Evolutionary conservation across 2,797 vertebrate genomes (phyloP).

Genomic region (Enteromius mattozi): DNA sequence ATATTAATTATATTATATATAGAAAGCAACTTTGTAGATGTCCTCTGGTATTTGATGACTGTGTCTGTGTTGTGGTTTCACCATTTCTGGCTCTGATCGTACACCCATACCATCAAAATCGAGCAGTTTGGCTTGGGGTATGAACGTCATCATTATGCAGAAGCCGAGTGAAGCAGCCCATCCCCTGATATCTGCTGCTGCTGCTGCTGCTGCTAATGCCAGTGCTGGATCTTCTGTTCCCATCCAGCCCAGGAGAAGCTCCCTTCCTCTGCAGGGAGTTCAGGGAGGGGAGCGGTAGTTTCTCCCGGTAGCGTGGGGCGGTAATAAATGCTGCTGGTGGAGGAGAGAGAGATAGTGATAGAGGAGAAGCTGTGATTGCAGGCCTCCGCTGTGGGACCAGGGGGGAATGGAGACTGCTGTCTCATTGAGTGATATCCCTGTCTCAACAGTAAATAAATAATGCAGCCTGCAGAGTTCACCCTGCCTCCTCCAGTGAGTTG

Average conservation of each 20-base stretch:
- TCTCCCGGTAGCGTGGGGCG: conserved; percentile 45
- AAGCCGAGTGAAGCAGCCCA: background rate
- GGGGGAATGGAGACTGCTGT: conserved; percentile 78
- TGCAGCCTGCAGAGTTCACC: conserved; percentile 59
- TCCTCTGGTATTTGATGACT: background rate
- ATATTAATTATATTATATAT: too few relatives aligned
- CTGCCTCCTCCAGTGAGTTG: conserved; percentile 72
- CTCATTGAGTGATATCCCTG: conserved; percentile 84
- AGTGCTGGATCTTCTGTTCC: conserved; percentile 28
- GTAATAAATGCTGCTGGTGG: conserved; percentile 60
- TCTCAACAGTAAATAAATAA: conserved; percentile 83
- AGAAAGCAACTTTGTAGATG: background rate
- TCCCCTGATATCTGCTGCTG: conserved; percentile 22
- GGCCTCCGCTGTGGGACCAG: conserved; percentile 75
- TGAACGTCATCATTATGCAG: background rate
- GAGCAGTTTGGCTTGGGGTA: background rate
- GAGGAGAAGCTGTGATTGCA: conserved; percentile 60
- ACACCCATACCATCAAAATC: background rate
- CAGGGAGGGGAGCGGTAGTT: conserved; percentile 20
- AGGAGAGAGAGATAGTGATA: conserved; percentile 40
- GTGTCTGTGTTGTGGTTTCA: conserved; percentile 4
- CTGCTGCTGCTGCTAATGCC: conserved; percentile 28
- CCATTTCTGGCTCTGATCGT: background rate
- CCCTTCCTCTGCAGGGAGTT: conserved; percentile 60
- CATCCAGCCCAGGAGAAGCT: conserved; percentile 58